phyloP scores from a whole-genome alignment of 2,888 invertebrate species.

The Thereva nobilitata region DNA sequence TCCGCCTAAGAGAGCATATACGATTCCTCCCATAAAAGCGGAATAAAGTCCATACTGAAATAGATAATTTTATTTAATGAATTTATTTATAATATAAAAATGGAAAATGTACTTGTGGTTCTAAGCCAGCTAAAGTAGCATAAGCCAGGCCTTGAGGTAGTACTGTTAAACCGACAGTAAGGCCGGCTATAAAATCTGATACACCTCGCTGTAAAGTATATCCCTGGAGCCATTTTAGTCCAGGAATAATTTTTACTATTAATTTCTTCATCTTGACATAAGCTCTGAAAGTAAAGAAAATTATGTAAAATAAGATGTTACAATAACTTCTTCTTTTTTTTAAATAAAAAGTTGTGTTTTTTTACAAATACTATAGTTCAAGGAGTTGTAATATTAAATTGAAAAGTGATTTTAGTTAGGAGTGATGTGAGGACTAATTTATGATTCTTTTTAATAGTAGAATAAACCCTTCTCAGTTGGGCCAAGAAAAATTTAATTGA shows the following conservation, averaged over 20 bases:
- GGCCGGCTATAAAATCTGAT: slow-evolving; percentile 86
- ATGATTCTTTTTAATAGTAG: no score
- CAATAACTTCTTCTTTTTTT: no score
- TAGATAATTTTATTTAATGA: background rate
- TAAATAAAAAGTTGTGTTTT: no score
- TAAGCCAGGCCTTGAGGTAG: slow-evolving; percentile 93
- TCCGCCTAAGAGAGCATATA: slow-evolving; percentile 88
- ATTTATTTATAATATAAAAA: slow-evolving; percentile 2
- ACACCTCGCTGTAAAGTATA: slow-evolving; percentile 77
- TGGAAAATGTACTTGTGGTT: slow-evolving; percentile 69
- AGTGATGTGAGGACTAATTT: no score
- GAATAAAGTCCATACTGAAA: slow-evolving; percentile 90
- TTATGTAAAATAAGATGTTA: no score
- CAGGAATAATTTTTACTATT: slow-evolving; percentile 49
- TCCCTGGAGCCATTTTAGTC: slow-evolving; percentile 71
- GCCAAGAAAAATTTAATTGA: no score
- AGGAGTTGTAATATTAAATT: no score
- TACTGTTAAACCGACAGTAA: slow-evolving; percentile 90
- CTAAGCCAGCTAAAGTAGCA: slow-evolving; percentile 84
- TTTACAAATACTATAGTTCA: no score
- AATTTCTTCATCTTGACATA: background rate
- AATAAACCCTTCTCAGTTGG: no score
- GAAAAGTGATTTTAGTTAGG: no score
- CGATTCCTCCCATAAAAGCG: slow-evolving; percentile 90
- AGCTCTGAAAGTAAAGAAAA: no score